These are phyloP conservation scores for Rhizomys pruinosus DNA, from an alignment of 2,113 vertebrate genomes.

Conservation along the genomic window DNA sequence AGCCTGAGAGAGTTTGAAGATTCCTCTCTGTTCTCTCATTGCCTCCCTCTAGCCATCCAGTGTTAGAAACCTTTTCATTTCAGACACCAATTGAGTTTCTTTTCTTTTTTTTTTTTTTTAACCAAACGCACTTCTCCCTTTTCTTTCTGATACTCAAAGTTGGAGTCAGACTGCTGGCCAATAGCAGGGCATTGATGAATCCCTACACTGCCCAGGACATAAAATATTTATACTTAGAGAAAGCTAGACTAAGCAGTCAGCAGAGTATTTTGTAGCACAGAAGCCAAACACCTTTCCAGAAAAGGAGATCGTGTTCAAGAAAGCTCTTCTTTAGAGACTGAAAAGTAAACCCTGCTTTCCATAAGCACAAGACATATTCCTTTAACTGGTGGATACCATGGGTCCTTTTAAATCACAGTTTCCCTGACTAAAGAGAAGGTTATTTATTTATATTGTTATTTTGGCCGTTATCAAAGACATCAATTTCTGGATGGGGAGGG, in stretches of 20 bases:
- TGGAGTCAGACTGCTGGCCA: slow-evolving; percentile 79
- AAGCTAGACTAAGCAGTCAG: slow-evolving; percentile 72
- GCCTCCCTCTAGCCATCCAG: slow-evolving; percentile 75
- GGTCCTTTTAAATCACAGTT: slow-evolving; percentile 64
- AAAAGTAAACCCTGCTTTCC: slow-evolving; percentile 16
- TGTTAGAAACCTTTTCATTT: slow-evolving; percentile 80
- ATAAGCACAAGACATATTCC: not conserved
- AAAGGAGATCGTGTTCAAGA: slow-evolving; percentile 57
- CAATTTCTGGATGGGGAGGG: slow-evolving; percentile 42
- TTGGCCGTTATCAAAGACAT: slow-evolving; percentile 35
- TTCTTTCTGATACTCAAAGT: slow-evolving; percentile 77
- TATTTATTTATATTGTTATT: not conserved
- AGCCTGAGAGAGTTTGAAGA: slow-evolving; percentile 73
- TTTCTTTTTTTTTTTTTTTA: no score
- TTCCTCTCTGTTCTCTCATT: slow-evolving; percentile 72
- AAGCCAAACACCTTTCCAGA: slow-evolving; percentile 61
- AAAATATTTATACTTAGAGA: slow-evolving; percentile 79
- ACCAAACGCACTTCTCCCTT: slow-evolving; percentile 55
- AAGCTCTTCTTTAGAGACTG: slow-evolving; percentile 18
- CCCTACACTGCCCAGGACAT: slow-evolving; percentile 49
- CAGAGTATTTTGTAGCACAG: slow-evolving; percentile 60
- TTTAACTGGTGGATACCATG: not conserved
- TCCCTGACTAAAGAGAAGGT: slow-evolving; percentile 53
- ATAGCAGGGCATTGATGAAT: slow-evolving; percentile 61
- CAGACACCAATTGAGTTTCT: slow-evolving; percentile 71